Percentiles rank a stretch among this genome's conserved stretches.
Evolutionary conservation across 2,888 invertebrate species (phyloP).

Genomic region (Lasioglossum vierecki): DNA sequence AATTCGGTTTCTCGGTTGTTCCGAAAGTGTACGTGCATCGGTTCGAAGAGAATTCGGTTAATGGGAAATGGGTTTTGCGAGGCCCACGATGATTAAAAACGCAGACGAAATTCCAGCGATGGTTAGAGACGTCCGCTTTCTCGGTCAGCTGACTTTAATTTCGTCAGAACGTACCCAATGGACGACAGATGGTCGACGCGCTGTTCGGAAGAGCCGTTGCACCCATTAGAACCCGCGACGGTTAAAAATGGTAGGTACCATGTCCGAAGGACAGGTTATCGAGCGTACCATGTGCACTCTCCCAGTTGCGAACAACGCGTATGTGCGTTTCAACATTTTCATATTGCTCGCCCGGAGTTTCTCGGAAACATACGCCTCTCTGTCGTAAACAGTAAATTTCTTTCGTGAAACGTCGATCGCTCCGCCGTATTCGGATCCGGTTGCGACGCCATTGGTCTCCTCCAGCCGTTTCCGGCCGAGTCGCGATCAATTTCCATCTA

Average conservation of each 20-base stretch:
- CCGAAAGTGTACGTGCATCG: not conserved
- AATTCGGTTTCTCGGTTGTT: not conserved
- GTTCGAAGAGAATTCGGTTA: not conserved
- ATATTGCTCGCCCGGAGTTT: not conserved
- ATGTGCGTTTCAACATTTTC: conserved; percentile 19
- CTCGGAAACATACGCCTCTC: not conserved
- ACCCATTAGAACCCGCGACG: conserved; percentile 76
- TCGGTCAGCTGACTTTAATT: conserved; percentile 83
- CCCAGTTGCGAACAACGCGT: conserved; percentile 35
- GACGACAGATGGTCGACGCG: conserved; percentile 82
- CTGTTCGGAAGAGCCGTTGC: conserved; percentile 83
- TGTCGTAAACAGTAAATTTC: not conserved
- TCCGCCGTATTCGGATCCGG: not conserved
- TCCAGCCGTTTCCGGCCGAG: not conserved
- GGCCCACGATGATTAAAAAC: not conserved
- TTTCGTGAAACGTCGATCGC: not conserved
- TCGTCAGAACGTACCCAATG: conserved; percentile 81
- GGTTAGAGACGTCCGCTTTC: conserved; percentile 58
- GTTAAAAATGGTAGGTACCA: conserved; percentile 73
- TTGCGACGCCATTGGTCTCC: not conserved
- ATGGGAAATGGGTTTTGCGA: not conserved
- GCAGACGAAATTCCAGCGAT: conserved; percentile 42
- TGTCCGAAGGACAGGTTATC: conserved; percentile 72
- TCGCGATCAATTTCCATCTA: not conserved
- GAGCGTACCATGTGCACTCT: conserved; percentile 63